Conservation (phyloP, 53 echinoderm and acorn worm genomes). For the Henricia sp. region DNA sequence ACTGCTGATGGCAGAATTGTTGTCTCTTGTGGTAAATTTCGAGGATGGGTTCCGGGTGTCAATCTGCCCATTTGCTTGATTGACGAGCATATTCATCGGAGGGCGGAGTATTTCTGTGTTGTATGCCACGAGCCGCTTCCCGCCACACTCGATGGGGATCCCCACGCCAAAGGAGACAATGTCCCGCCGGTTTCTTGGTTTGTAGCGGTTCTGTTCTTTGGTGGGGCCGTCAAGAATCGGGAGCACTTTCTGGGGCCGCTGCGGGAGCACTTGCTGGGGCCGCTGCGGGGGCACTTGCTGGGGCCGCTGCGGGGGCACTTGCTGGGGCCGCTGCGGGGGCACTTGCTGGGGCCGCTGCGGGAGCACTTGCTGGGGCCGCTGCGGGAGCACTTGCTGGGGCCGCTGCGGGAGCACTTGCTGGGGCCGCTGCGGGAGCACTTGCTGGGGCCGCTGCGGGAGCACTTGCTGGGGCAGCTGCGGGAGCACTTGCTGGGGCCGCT, state of each 20-base stretch:
- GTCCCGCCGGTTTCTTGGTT: neutral
- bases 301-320: neutral
- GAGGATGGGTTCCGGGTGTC: neutral
- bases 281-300: no score
- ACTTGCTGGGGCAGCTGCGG: neutral
- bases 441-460: neutral
- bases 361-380: neutral
- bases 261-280: neutral
- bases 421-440: neutral
- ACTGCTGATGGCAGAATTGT: neutral
- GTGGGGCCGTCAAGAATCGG: neutral
- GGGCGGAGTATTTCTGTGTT: neutral
- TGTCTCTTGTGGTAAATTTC: neutral
- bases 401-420: neutral
- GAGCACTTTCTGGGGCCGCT: neutral
- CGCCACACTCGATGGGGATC: conserved; percentile 28
- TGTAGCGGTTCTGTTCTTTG: neutral
- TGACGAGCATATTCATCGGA: neutral
- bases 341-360: neutral
- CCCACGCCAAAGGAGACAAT: neutral
- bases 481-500: conserved; percentile 9
- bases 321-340: neutral
- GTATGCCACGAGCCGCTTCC: conserved; percentile 28
- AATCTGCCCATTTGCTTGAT: neutral
- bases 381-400: neutral